Conservation (phyloP, 2,113 vertebrate genomes). For the Neotoma lepida region DNA sequence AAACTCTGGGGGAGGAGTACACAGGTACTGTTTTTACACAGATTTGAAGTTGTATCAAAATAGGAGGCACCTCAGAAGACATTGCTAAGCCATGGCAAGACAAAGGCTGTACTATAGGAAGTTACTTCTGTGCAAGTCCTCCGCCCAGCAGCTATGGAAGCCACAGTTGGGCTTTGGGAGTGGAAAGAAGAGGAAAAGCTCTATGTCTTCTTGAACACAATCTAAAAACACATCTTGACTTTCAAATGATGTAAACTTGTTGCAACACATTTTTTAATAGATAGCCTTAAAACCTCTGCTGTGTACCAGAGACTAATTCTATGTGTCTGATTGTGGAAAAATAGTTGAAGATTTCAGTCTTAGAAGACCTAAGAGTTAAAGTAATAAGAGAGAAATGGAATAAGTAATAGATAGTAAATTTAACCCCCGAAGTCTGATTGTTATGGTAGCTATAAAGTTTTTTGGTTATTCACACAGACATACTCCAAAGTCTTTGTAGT, state of each 20-base stretch:
- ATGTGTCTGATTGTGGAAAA: background rate
- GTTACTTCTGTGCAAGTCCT: background rate
- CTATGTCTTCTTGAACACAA: constrained; percentile 11
- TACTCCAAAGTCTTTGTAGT: background rate
- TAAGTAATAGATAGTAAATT: background rate
- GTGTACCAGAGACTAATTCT: background rate
- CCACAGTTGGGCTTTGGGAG: background rate
- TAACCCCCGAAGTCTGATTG: constrained; percentile 36
- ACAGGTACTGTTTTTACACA: background rate
- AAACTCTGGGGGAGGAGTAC: background rate
- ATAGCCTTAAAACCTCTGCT: constrained; percentile 9
- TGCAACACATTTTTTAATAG: constrained; percentile 50
- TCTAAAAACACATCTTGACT: background rate
- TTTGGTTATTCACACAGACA: constrained; percentile 4
- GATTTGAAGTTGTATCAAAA: constrained; percentile 38
- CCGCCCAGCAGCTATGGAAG: background rate
- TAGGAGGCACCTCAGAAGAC: background rate
- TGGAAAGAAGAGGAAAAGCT: background rate
- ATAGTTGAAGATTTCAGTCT: constrained; percentile 2
- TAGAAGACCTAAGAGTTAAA: constrained; percentile 6
- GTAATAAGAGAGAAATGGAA: background rate
- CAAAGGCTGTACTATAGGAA: background rate
- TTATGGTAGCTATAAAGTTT: background rate
- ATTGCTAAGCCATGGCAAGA: background rate
- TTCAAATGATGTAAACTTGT: constrained; percentile 38